These are phyloP conservation scores for Halictus rubicundus DNA, from an alignment of 1,140 invertebrate species.

Conservation along the genomic window DNA sequence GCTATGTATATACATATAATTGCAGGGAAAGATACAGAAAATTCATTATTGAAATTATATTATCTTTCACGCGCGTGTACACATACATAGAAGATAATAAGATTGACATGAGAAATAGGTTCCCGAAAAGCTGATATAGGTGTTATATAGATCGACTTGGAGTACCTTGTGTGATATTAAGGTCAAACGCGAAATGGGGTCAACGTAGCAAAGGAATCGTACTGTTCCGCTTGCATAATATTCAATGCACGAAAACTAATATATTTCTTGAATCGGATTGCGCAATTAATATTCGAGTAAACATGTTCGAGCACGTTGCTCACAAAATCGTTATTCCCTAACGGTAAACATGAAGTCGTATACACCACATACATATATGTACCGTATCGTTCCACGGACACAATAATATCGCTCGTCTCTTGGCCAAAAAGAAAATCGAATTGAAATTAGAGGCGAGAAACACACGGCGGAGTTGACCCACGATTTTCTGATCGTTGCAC, in stretches of 20 bases:
- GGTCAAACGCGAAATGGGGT: conserved; percentile 74
- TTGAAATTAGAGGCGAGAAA: conserved; percentile 33
- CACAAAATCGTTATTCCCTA: neutral
- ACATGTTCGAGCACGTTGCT: neutral
- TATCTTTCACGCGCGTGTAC: neutral
- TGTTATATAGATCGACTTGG: conserved; percentile 37
- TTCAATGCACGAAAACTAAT: conserved; percentile 31
- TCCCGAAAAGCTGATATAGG: conserved; percentile 33
- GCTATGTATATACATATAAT: too few relatives aligned
- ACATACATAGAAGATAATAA: too few relatives aligned
- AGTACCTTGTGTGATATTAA: conserved; percentile 61
- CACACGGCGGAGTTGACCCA: conserved; percentile 52
- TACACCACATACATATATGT: too few relatives aligned
- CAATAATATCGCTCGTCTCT: too few relatives aligned
- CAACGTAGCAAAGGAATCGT: conserved; percentile 66
- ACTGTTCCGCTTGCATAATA: conserved; percentile 51
- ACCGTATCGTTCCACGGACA: neutral
- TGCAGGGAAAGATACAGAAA: neutral
- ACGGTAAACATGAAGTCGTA: neutral
- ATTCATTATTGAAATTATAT: neutral
- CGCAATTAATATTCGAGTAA: neutral
- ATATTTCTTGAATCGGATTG: conserved; percentile 12
- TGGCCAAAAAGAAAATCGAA: neutral
- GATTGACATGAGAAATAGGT: neutral
- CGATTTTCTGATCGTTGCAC: conserved; percentile 56